Percentiles rank a stretch among this genome's conserved stretches.
Evolutionary conservation across 2,113 vertebrate species (phyloP).

Genomic region (Psittacula cyanocephala): DNA sequence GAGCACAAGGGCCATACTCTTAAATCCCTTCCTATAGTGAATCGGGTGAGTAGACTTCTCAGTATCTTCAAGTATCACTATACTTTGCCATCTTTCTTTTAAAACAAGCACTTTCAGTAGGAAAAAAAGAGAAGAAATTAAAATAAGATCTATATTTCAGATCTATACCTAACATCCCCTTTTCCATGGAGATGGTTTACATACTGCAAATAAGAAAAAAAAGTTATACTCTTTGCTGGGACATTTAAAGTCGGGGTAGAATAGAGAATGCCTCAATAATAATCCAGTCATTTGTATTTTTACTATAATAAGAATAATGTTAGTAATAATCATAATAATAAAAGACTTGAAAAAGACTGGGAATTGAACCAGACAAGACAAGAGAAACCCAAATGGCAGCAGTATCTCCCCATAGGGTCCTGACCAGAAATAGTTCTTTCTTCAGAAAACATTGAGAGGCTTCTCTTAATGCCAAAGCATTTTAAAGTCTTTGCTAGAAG

Average conservation of each 20-base stretch:
- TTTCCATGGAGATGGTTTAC: not conserved
- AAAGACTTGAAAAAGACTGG: not conserved
- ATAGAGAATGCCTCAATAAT: not conserved
- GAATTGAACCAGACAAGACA: not conserved
- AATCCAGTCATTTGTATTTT: not conserved
- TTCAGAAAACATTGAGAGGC: not conserved
- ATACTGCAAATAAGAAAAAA: not conserved
- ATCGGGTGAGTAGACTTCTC: not conserved
- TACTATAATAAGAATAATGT: not conserved
- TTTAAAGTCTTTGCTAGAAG: conserved; percentile 17
- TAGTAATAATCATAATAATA: not conserved
- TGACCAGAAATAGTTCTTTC: not conserved
- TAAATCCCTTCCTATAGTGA: not conserved
- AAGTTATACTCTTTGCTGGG: not conserved
- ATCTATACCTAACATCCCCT: not conserved
- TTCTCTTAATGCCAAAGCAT: not conserved
- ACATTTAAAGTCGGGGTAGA: not conserved
- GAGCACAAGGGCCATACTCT: not conserved
- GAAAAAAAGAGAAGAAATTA: not conserved
- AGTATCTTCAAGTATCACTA: not conserved
- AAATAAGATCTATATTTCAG: not conserved
- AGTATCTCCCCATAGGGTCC: not conserved
- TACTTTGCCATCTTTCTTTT: not conserved
- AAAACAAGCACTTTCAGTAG: not conserved
- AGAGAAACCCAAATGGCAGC: not conserved